Base-by-base conservation (phyloP, 1,140 invertebrate genomes). In the Reticulitermes speratus region DNA sequence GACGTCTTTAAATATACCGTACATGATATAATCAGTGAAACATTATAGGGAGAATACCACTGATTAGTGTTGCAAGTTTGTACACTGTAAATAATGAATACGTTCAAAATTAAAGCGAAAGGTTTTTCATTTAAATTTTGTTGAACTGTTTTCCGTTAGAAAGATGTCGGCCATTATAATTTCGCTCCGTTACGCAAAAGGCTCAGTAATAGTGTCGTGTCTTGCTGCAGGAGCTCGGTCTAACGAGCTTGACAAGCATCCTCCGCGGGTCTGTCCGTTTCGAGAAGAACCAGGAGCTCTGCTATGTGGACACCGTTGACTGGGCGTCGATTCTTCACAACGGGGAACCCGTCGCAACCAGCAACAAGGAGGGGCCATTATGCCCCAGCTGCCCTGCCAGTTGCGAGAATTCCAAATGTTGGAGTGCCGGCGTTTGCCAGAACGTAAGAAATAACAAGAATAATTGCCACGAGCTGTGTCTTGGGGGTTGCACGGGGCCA, bases 281-380 rank as follows among this genome's bases (percentile, higher is more conserved):
- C 75, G 95, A 96, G 87, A 96, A 96, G 90, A 99, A 99, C 92
- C 94, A 95, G 8, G 92, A 93, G 55, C 92, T 99, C 5, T 99
- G 98, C 90, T 99, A 96, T 90, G 94, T 96, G 25, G 93, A 97
- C 87, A 98, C 97, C 0, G 94, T 99, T 45, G 95, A 99, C 90
- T 99, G 98, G 98, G 91, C 93, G 83, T 75, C 55, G 19, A 44
- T 86, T 44, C 65, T 48, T 44, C 82, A 38, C 16, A 52, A 45
- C 44, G 59, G 85, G 8, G 45, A 82, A 44, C 55, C 0, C 69
- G 5, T 23, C 23, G 23, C 81, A 23, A 44, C 44, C 16, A 75
- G 19, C 85, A 86, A 86, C 85, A 75, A 48, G 32, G 44, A 38
- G 44, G 44, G 38, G 7, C 44, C 25, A 14, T n/a, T 82, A 25